Evolutionary conservation across 2,888 invertebrate species (phyloP).

Genomic region (Trichogramma evanescens): DNA sequence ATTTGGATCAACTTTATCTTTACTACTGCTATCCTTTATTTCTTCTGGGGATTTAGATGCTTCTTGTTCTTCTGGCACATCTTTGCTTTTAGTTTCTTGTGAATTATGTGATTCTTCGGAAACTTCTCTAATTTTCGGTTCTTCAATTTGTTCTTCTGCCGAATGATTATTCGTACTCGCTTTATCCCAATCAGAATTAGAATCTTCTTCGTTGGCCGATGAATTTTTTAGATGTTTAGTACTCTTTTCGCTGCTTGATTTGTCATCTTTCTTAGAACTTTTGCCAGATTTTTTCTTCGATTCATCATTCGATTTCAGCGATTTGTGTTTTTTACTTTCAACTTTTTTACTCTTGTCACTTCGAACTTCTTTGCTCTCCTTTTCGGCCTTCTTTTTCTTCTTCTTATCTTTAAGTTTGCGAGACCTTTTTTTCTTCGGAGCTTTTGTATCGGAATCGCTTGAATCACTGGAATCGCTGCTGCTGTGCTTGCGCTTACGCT

Average conservation of each 20-base stretch:
- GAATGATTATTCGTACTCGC: constrained; percentile 18
- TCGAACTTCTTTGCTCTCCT: constrained; percentile 14
- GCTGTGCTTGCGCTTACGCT: constrained; percentile 24
- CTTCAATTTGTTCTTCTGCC: constrained; percentile 2
- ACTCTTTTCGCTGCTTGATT: background rate
- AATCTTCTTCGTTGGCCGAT: constrained; percentile 16
- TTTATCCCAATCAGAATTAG: constrained; percentile 27
- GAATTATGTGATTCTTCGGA: too few species aligned
- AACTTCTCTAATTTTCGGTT: background rate
- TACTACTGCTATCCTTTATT: too few species aligned
- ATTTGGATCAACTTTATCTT: too few species aligned
- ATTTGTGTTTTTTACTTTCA: constrained; percentile 7
- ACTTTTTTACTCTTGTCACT: constrained; percentile 11
- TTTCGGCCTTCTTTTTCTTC: constrained; percentile 23
- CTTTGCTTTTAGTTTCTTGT: too few species aligned
- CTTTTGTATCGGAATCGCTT: constrained; percentile 33
- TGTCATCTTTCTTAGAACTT: constrained; percentile 5
- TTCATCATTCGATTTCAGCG: constrained; percentile 18
- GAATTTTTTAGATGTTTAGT: constrained; percentile 3
- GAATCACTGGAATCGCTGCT: constrained; percentile 35
- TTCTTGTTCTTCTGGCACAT: too few species aligned
- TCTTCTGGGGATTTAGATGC: too few species aligned
- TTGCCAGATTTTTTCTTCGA: constrained; percentile 11
- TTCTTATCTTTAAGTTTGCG: constrained; percentile 8
- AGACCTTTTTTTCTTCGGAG: constrained; percentile 15